These are phyloP conservation scores for Menidia beryllina DNA, from an alignment of 2,113 vertebrate genomes.

Conservation along the genomic window DNA sequence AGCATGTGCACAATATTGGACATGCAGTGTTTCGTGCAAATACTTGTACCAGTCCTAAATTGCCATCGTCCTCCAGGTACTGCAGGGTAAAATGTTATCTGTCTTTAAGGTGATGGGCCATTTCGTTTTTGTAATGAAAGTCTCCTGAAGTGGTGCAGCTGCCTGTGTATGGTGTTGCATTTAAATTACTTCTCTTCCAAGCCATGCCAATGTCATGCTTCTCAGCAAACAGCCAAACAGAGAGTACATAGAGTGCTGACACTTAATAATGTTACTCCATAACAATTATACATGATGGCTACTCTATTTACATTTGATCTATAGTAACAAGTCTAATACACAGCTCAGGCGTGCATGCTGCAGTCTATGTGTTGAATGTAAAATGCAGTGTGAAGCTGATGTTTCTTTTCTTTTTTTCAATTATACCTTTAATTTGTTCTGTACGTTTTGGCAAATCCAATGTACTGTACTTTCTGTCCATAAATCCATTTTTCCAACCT, in stretches of 20 bases:
- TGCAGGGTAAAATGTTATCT: conserved; percentile 35
- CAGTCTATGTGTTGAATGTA: conserved; percentile 4
- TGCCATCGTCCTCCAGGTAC: conserved; percentile 28
- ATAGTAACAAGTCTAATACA: not conserved
- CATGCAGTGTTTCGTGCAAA: conserved; percentile 22
- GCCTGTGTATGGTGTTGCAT: conserved; percentile 59
- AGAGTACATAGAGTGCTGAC: conserved; percentile 16
- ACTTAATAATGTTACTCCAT: not conserved
- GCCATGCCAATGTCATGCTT: conserved; percentile 56
- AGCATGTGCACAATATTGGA: not conserved
- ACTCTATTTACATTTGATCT: not conserved
- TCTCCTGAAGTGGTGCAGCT: conserved; percentile 53
- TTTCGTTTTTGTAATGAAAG: conserved; percentile 60
- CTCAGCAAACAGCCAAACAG: conserved; percentile 44
- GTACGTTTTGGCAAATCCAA: conserved; percentile 91
- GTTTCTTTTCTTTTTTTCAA: conserved; percentile 12
- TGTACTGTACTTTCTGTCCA: conserved; percentile 90
- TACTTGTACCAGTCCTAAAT: not conserved
- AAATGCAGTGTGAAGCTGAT: conserved; percentile 7
- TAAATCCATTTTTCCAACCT: conserved; percentile 92
- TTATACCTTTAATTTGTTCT: conserved; percentile 91
- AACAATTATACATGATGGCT: conserved; percentile 13
- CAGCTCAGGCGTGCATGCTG: not conserved
- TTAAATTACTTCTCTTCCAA: conserved; percentile 54
- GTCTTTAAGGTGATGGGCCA: conserved; percentile 39